A percentile compares a stretch with the other conserved stretches of the same genome.
phyloP scores from a whole-genome alignment of 2,888 invertebrate species.

The Oscheius onirici region DNA sequence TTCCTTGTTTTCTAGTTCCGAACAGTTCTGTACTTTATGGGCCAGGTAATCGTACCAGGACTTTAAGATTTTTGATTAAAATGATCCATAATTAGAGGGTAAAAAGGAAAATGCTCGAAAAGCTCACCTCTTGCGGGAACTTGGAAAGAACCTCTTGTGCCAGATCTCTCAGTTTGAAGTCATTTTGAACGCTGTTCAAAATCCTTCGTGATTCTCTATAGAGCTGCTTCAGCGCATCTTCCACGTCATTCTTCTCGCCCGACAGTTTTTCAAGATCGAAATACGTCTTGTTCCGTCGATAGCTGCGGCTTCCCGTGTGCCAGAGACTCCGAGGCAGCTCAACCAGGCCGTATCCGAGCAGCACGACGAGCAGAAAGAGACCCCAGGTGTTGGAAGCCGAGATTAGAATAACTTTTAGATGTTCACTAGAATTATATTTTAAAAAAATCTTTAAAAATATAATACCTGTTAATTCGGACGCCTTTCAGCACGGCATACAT shows the following conservation, averaged over 20 bases:
- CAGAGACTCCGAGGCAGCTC: constrained; percentile 89
- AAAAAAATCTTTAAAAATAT: background rate
- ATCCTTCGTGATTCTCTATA: constrained; percentile 88
- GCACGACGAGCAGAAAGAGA: constrained; percentile 87
- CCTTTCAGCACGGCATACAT: constrained; percentile 92
- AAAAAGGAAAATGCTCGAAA: too few relatives aligned
- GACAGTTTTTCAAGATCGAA: constrained; percentile 71
- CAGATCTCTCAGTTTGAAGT: constrained; percentile 53
- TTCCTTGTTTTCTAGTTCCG: too few relatives aligned
- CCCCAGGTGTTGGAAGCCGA: constrained; percentile 99
- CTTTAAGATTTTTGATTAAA: too few relatives aligned
- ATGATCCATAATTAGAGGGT: too few relatives aligned
- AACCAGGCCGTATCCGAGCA: constrained; percentile 92
- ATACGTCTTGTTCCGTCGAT: constrained; percentile 68
- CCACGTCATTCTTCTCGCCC: constrained; percentile 93
- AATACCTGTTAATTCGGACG: constrained; percentile 86
- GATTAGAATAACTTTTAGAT: constrained; percentile 94
- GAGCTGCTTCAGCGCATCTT: constrained; percentile 91
- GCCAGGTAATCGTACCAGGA: too few relatives aligned
- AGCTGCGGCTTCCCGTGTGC: constrained; percentile 76
- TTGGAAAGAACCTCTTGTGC: constrained; percentile 57
- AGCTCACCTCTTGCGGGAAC: constrained; percentile 55
- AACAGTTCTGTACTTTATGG: too few relatives aligned
- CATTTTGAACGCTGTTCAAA: constrained; percentile 78
- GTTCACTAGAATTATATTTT: constrained; percentile 74